These are phyloP conservation scores for Malurus elegans DNA, from an alignment of 2,113 vertebrate genomes.

Conservation along the genomic window DNA sequence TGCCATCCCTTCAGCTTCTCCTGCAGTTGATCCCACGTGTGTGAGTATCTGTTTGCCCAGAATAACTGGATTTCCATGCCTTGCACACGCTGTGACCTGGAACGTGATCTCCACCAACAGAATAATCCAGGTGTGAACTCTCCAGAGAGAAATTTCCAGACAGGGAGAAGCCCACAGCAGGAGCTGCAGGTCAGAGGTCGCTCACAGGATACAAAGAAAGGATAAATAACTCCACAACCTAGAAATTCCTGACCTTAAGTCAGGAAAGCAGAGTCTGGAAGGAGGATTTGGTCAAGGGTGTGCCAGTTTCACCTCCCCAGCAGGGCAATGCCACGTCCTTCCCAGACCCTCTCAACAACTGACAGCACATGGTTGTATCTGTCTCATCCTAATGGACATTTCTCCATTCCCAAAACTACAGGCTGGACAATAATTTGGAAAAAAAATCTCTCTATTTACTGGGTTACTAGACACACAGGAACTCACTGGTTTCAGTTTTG, in stretches of 20 bases:
- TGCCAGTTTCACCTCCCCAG: not conserved
- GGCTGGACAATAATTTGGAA: not conserved
- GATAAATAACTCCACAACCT: not conserved
- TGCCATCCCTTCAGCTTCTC: not conserved
- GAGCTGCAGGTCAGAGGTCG: not conserved
- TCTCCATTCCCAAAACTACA: not conserved
- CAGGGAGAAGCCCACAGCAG: not conserved
- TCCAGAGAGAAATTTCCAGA: not conserved
- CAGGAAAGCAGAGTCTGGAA: not conserved
- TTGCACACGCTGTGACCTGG: not conserved
- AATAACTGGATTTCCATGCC: not conserved
- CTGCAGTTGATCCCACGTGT: not conserved
- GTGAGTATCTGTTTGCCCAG: not conserved
- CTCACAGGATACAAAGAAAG: not conserved
- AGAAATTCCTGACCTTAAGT: not conserved
- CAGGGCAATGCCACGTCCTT: not conserved
- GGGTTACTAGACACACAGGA: too few species aligned
- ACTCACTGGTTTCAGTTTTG: too few species aligned
- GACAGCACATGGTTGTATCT: not conserved
- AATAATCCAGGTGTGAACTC: not conserved
- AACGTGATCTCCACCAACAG: not conserved
- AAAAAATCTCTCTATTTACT: too few species aligned
- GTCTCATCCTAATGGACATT: not conserved
- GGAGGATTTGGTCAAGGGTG: not conserved
- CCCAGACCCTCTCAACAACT: not conserved